phyloP scores from a whole-genome alignment of 2,113 vertebrate genomes.

The Solenodon paradoxus region DNA sequence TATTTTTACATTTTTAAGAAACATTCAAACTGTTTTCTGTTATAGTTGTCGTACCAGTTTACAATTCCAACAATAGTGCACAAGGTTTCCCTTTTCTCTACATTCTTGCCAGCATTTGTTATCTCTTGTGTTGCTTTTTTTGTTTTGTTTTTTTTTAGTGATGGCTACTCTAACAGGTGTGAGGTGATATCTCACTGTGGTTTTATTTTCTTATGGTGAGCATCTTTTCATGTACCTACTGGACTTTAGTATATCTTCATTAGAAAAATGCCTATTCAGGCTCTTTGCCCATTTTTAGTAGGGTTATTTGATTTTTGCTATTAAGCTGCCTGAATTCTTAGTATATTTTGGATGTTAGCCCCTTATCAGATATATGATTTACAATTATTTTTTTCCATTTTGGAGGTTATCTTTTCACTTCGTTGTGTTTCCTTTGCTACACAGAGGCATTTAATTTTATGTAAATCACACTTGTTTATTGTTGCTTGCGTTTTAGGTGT shows the following conservation, averaged over 20 bases:
- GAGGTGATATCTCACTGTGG: neutral
- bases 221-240: no score
- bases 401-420: no score
- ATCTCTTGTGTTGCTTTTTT: no score
- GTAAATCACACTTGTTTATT: neutral
- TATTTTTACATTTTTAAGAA: neutral
- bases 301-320: neutral
- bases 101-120: neutral
- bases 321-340: neutral
- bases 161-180: neutral
- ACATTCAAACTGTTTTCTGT: neutral
- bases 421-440: neutral
- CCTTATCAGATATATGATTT: neutral
- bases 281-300: neutral
- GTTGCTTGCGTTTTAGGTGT: neutral
- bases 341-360: neutral
- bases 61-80: neutral
- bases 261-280: neutral
- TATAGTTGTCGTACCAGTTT: neutral
- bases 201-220: no score
- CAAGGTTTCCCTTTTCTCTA: neutral
- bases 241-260: no score
- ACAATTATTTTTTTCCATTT: neutral
- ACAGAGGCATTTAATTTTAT: neutral
- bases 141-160: neutral